Evolutionary conservation across 2,113 vertebrate species (phyloP).

Genomic region (Caranx ignobilis): DNA sequence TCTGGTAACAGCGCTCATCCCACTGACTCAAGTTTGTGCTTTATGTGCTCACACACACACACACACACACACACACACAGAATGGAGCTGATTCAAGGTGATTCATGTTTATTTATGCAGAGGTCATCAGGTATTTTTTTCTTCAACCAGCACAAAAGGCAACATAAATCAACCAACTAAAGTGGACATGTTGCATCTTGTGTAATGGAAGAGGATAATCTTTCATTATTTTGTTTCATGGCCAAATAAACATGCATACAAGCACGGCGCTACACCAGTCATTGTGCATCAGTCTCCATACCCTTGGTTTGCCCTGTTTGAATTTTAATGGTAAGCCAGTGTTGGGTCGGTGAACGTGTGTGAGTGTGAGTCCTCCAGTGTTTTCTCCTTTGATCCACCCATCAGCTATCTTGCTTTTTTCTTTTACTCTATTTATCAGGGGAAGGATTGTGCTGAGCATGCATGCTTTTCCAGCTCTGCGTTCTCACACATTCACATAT

Average conservation of each 20-base stretch:
- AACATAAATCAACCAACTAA: conserved; percentile 52
- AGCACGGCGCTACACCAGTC: not conserved
- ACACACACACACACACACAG: not conserved
- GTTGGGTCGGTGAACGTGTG: conserved; percentile 2
- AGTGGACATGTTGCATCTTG: conserved; percentile 19
- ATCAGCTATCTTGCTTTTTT: conserved; percentile 26
- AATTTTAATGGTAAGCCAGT: conserved; percentile 38
- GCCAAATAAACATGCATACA: conserved; percentile 5
- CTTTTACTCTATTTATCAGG: conserved; percentile 18
- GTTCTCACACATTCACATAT: conserved; percentile 41
- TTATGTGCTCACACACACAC: not conserved
- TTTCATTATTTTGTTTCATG: conserved; percentile 30
- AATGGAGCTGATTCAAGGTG: not conserved
- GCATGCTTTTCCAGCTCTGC: conserved; percentile 19
- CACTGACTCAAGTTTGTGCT: not conserved
- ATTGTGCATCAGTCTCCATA: conserved; percentile 16
- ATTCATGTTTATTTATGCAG: conserved; percentile 16
- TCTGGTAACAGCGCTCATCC: too few relatives aligned
- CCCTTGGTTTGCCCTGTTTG: conserved; percentile 48
- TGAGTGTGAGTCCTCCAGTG: conserved; percentile 5
- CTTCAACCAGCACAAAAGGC: conserved; percentile 27
- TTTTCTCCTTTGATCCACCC: conserved; percentile 36
- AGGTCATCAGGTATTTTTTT: conserved; percentile 27
- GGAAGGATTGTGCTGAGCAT: conserved; percentile 30
- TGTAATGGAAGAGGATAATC: conserved; percentile 28